Conservation (phyloP, 2,113 vertebrate species). For the Colius striatus region DNA sequence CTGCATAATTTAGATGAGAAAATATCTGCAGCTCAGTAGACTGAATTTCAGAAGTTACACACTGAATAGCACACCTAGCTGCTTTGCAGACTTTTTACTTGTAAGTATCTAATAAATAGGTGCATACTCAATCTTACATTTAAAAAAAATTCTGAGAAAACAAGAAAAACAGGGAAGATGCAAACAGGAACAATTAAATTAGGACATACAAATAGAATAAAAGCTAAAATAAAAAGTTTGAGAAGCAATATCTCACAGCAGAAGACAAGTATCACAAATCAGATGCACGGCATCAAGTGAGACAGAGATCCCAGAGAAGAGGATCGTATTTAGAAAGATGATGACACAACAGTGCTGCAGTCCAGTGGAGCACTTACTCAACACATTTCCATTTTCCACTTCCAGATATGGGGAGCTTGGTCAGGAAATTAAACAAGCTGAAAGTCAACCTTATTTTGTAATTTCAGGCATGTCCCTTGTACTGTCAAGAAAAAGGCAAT, state of each 20-base stretch:
- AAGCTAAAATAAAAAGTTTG: background rate
- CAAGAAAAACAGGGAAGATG: background rate
- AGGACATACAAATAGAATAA: background rate
- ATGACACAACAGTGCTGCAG: background rate
- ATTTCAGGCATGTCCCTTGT: background rate
- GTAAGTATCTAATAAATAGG: background rate
- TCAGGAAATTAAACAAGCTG: background rate
- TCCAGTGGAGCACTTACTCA: background rate
- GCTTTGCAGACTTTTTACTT: background rate
- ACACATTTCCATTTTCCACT: background rate
- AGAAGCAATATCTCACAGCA: background rate
- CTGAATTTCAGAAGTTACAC: background rate
- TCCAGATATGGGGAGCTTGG: rapidly evolving
- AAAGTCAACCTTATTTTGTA: background rate
- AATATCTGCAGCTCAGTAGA: background rate
- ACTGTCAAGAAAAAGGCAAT: background rate
- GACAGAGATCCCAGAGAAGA: background rate
- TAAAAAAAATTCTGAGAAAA: background rate
- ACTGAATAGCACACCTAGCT: background rate
- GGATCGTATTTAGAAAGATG: background rate
- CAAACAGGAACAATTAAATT: background rate
- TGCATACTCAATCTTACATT: background rate
- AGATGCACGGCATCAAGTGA: rapidly evolving
- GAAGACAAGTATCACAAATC: background rate
- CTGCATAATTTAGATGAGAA: background rate